Evolutionary conservation across 92 coral and sea anemone species (phyloP), one percentile per base, ranked within the genome.

Genomic region (Actinostola sp.): DNA sequence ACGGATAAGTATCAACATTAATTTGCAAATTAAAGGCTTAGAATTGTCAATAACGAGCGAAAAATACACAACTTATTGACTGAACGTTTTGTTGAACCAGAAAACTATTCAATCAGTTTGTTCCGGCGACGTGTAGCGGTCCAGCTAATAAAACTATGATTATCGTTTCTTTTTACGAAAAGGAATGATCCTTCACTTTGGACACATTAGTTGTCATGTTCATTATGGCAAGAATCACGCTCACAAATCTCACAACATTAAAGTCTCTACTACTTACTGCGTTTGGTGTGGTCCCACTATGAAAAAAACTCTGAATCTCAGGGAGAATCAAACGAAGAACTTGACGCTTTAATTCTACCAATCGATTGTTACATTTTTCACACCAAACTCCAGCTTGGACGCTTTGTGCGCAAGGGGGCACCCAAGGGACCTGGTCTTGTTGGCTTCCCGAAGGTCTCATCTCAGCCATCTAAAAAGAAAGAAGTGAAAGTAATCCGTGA

Each of bases 311-410:
- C 80, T 95, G 97, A 16, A 95, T 75, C 41, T 95, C 99, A 2
- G 99, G 99, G 15, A 95, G 71, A 72, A 95, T 95, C 68, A 87
- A 72, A 25, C 93, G 73, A 76, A 95, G 76, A 3, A 89, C 93
- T 61, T 95, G 99, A 17, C 96, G 81, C 52, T 95, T 95, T 24
- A 95, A 67, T 43, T 95, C 99, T 33, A 95, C 96, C 13, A 95
- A 70, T 21, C 99, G 86, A 62, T 86, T 88, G 88, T 95, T 95
- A 71, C 99, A 95, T 80, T 95, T 95, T 58, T 95, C 99, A 68
- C 99, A 95, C 88, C 87, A 88, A 12, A 95, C 94, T 10, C 99
- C 99, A 14, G 83, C 72, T 66, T 86, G 81, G 5, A 64, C 42
- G 8, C 21, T 46, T 28, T 39, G 59, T 7, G 49, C 55, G 23